Evolutionary conservation across 2,888 invertebrate species (phyloP), one percentile per base, ranked within the genome.

Genomic region (Drosophila subquinaria): DNA sequence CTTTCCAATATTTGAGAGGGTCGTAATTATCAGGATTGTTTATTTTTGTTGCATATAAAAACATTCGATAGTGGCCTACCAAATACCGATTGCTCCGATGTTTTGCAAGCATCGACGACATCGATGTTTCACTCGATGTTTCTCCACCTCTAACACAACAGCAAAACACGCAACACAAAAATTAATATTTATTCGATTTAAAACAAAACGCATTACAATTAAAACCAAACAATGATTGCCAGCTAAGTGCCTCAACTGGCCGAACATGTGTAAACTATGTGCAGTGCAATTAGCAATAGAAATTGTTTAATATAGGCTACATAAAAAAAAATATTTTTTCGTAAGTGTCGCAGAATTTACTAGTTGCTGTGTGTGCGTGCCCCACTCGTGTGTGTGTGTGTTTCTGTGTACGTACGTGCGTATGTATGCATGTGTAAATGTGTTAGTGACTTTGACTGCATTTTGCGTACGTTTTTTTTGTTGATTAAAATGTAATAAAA

Each of bases 321-420:
- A 73, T 55, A 67, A 60, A 69, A 63, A 67, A 78, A 81, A 66
- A 81, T 71, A 74, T 68, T 72, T 82, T 81, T 86, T 83, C 87
- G 69, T 88, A 83, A 83, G 87, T 80, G 83, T 81, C 80, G 88
- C 88, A 82, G 88, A 89, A 89, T 79, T 87, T 85, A 85, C 85
- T 87, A 85, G 85, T 85, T 89, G 85, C 85, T 85, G 85, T 89
- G 81, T 84, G 81, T 81, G 88, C 73, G 82, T 74, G 82, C 79
- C 68, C 68, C 76, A 75, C 66, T 70, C 76, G 70, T 75, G 48
- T 69, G 52, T 75, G 52, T 75, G 65, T 62, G 59, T 78, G 51
- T 76, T 73, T 62, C 15, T 35, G 30, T 47, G 65, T 56, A 51
- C 52, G 45, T 71, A 63, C 59, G 70, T 66, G 64, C 51, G 59